Evolutionary conservation across 2,888 invertebrate species (phyloP).

Genomic region (Mactromeris polynyma): DNA sequence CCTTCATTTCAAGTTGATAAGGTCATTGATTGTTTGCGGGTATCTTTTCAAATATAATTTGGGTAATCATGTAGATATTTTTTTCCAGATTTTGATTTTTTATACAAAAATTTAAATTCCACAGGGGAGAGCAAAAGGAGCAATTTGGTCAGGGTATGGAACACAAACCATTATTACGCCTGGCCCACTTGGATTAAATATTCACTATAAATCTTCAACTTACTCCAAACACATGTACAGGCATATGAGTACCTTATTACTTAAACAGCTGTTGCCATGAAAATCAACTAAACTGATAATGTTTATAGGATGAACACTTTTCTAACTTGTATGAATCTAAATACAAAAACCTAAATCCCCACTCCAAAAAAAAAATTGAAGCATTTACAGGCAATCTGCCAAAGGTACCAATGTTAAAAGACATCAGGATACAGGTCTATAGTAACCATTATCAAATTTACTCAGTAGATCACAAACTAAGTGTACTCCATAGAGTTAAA

Average conservation of each 20-base stretch:
- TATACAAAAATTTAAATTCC: no score
- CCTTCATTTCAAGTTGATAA: no score
- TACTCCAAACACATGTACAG: background rate
- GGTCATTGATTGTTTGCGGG: no score
- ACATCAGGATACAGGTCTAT: background rate
- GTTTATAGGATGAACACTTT: slow-evolving; percentile 3
- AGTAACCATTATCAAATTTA: no score
- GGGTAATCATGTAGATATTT: no score
- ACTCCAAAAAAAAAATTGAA: background rate
- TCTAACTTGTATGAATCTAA: background rate
- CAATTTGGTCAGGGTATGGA: no score
- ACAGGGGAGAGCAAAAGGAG: no score
- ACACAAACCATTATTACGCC: no score
- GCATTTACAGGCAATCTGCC: background rate
- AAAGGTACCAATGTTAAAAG: background rate
- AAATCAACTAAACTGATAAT: background rate
- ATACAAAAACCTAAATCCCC: background rate
- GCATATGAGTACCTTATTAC: background rate
- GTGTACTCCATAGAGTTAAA: no score
- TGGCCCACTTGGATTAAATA: slow-evolving; percentile 3
- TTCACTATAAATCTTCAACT: background rate
- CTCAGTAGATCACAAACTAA: no score
- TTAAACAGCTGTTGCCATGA: background rate
- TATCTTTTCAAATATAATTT: background rate
- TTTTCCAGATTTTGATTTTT: no score